Percentiles rank a stretch among this genome's conserved stretches.
Conservation (phyloP, 2,113 vertebrate species). For the Centrocercus urophasianus region DNA sequence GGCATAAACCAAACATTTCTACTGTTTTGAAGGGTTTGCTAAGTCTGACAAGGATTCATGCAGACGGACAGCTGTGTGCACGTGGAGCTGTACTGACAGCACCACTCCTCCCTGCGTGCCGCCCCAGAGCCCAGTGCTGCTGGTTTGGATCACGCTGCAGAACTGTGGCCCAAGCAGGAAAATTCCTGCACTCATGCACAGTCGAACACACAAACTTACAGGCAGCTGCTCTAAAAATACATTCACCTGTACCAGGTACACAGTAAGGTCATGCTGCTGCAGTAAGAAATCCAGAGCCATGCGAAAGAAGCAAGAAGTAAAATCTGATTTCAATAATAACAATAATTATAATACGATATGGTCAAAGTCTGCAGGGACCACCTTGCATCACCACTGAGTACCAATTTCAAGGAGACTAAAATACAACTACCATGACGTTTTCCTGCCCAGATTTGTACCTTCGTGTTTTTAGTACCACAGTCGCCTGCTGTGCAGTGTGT, state of each 20-base stretch:
- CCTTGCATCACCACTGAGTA: neutral
- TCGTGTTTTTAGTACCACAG: slow-evolving; percentile 37
- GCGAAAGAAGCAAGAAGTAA: neutral
- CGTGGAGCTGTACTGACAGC: accelerated
- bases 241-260: neutral
- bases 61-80: neutral
- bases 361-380: neutral
- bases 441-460: neutral
- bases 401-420: slow-evolving; percentile 13
- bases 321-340: neutral
- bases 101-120: neutral
- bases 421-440: neutral
- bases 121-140: neutral
- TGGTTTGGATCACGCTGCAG: neutral
- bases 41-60: neutral
- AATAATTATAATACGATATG: neutral
- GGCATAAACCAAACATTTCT: neutral
- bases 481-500: slow-evolving; percentile 28
- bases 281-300: neutral
- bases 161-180: neutral
- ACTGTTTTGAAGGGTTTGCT: neutral
- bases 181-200: neutral
- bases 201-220: neutral
- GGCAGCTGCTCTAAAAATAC: slow-evolving; percentile 26
- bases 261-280: slow-evolving; percentile 59